Conservation (phyloP, 2,888 invertebrate species). For the Chromoteleia sp. region DNA sequence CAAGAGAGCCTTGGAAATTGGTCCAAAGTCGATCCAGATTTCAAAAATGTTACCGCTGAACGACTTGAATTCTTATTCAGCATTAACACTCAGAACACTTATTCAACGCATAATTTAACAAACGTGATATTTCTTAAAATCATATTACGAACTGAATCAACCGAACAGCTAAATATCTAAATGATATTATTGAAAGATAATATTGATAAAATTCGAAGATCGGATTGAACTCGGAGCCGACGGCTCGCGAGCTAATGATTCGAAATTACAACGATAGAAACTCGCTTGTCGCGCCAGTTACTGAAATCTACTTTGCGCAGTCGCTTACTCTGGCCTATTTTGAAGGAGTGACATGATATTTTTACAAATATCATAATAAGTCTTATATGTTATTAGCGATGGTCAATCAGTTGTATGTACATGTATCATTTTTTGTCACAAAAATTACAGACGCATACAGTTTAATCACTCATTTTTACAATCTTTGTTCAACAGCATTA, state of each 20-base stretch:
- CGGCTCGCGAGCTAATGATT: slow-evolving; percentile 66
- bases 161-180: no score
- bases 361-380: slow-evolving; percentile 57
- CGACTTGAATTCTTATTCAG: not conserved
- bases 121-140: no score
- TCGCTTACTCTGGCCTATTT: slow-evolving; percentile 68
- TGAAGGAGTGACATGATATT: slow-evolving; percentile 56
- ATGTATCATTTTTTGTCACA: no score
- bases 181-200: not conserved
- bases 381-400: no score
- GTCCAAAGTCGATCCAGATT: slow-evolving; percentile 36
- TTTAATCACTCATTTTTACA: no score
- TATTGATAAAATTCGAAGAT: slow-evolving; percentile 34
- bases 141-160: no score
- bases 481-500: no score
- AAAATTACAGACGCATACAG: no score
- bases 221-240: slow-evolving; percentile 64
- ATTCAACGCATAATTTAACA: slow-evolving; percentile 5
- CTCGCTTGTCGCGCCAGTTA: slow-evolving; percentile 53
- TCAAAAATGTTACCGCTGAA: slow-evolving; percentile 1
- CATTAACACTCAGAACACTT: slow-evolving; percentile 30
- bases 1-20: slow-evolving; percentile 15
- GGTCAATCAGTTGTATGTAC: no score
- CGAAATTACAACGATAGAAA: slow-evolving; percentile 45
- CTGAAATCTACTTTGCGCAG: slow-evolving; percentile 65